A percentile compares a stretch with the other conserved stretches of the same genome.
phyloP scores from a whole-genome alignment of 2,888 invertebrate genomes.

The Sympetrum striolatum region DNA sequence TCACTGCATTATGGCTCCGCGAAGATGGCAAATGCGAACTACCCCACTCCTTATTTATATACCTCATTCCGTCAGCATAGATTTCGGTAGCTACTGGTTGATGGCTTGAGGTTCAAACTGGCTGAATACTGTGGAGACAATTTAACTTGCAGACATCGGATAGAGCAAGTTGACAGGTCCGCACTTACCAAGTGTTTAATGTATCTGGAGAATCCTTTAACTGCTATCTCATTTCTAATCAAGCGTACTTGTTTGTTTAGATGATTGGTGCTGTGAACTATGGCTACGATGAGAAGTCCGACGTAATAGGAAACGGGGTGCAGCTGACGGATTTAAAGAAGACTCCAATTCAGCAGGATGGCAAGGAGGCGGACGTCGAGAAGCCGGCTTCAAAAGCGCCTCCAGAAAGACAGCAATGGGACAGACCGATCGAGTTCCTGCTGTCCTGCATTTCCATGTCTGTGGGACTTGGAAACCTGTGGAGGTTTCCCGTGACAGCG shows the following conservation, averaged over 20 bases:
- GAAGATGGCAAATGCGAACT: too few species aligned
- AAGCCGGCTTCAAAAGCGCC: neutral
- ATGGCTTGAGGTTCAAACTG: too few species aligned
- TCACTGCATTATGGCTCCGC: too few species aligned
- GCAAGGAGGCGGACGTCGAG: neutral
- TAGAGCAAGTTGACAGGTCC: too few species aligned
- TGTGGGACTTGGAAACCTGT: constrained; percentile 56
- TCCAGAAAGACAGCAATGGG: constrained; percentile 52
- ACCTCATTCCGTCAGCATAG: too few species aligned
- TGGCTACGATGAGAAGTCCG: neutral
- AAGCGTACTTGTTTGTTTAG: neutral
- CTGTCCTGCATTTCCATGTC: constrained; percentile 57
- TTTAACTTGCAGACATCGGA: too few species aligned
- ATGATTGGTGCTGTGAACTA: constrained; percentile 7
- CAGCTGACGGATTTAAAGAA: neutral
- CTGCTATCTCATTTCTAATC: too few species aligned
- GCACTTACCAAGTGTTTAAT: too few species aligned
- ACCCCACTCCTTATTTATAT: too few species aligned
- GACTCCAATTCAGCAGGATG: neutral
- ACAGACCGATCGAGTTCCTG: constrained; percentile 55
- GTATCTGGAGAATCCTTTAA: too few species aligned
- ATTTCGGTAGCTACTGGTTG: too few species aligned
- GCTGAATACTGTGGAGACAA: too few species aligned
- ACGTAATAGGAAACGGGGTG: neutral
- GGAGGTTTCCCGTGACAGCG: constrained; percentile 55